Percentiles rank a stretch among this genome's conserved stretches.
Evolutionary conservation across 2,888 invertebrate genomes (phyloP).

Genomic region (Pyralis farinalis): DNA sequence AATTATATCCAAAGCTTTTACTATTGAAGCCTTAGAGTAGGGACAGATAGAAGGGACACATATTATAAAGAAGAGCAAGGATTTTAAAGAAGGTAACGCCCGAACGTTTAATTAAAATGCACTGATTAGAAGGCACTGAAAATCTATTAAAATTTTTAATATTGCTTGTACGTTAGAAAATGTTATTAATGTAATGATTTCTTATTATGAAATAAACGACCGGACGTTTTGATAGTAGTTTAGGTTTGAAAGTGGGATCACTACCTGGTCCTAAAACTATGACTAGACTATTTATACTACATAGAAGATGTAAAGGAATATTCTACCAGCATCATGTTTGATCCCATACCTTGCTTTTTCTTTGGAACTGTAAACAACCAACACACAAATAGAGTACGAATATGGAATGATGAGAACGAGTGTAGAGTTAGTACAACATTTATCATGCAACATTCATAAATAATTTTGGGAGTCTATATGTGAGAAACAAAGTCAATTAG

Average conservation of each 20-base stretch:
- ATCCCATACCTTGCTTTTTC: constrained; percentile 86
- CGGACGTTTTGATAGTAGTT: constrained; percentile 29
- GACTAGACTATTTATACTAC: constrained; percentile 72
- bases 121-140: not conserved
- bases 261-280: constrained; percentile 71
- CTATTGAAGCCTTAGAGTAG: constrained; percentile 33
- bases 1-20: constrained; percentile 26
- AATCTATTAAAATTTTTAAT: not conserved
- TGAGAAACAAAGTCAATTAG: constrained; percentile 1
- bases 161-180: not conserved
- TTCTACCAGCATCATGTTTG: constrained; percentile 80
- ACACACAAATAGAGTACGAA: constrained; percentile 78
- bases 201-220: constrained; percentile 26
- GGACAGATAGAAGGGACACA: constrained; percentile 22
- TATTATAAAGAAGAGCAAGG: constrained; percentile 33
- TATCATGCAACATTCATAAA: constrained; percentile 62
- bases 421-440: constrained; percentile 33
- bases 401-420: constrained; percentile 50
- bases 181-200: not conserved
- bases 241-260: constrained; percentile 31
- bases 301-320: constrained; percentile 77
- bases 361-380: constrained; percentile 91
- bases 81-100: constrained; percentile 30
- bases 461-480: constrained; percentile 13
- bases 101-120: constrained; percentile 30